Percentiles rank a stretch among this genome's conserved stretches.
These are phyloP conservation scores for Adela reaumurella DNA, from an alignment of 2,888 invertebrate species.

Conservation along the genomic window DNA sequence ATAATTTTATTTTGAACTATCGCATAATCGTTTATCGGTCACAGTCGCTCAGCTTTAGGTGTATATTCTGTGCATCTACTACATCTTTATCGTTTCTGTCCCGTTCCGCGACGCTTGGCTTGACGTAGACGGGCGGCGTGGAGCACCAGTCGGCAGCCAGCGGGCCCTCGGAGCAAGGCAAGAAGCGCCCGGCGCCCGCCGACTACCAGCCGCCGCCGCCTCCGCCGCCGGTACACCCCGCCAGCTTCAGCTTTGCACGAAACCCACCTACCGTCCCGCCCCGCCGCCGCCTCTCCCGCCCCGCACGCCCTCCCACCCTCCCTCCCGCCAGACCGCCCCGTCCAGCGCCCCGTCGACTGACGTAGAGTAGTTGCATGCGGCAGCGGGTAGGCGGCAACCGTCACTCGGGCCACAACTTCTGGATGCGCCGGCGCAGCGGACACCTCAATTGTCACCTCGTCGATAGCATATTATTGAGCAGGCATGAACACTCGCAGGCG, in stretches of 20 bases:
- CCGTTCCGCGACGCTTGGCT: slow-evolving; percentile 57
- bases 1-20: slow-evolving; percentile 49
- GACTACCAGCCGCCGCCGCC: slow-evolving; percentile 55
- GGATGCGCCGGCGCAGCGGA: no score
- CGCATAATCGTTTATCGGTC: slow-evolving; percentile 38
- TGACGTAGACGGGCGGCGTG: slow-evolving; percentile 54
- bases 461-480: no score
- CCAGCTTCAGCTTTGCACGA: slow-evolving; percentile 63
- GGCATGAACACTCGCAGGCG: slow-evolving; percentile 1
- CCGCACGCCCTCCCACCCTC: slow-evolving; percentile 27
- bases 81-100: slow-evolving; percentile 57
- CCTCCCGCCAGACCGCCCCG: slow-evolving; percentile 21
- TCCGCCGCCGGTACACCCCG: slow-evolving; percentile 91
- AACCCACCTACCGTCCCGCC: slow-evolving; percentile 30
- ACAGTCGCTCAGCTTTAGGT: slow-evolving; percentile 48
- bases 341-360: background rate
- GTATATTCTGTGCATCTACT: slow-evolving; percentile 55
- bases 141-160: slow-evolving; percentile 63
- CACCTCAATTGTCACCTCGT: no score
- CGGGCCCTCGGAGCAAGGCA: slow-evolving; percentile 77
- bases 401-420: no score
- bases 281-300: slow-evolving; percentile 30
- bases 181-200: slow-evolving; percentile 84
- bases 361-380: slow-evolving; percentile 2
- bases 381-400: background rate